Evolutionary conservation across 2,113 vertebrate species (phyloP).

Genomic region (Cryptomyrus ogoouensis): DNA sequence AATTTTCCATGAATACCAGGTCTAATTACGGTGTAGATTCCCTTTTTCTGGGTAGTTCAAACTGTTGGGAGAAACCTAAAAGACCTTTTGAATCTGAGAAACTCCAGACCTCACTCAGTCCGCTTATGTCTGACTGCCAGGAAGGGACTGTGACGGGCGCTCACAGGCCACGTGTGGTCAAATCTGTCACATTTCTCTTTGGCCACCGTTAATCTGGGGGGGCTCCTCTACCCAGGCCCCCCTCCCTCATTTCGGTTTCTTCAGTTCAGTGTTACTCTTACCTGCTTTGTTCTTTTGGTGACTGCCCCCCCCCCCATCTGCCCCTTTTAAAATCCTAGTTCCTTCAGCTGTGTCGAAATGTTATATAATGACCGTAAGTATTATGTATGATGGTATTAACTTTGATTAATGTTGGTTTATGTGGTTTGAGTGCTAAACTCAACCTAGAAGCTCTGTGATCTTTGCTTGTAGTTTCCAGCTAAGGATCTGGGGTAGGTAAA

Average conservation of each 20-base stretch:
- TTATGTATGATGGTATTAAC: not conserved
- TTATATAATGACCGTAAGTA: not conserved
- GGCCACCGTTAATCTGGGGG: not conserved
- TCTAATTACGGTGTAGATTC: not conserved
- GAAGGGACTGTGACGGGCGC: not conserved
- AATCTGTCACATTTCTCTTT: not conserved
- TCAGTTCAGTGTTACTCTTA: not conserved
- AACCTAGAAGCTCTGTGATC: not conserved
- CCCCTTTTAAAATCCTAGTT: not conserved
- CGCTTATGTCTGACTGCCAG: not conserved
- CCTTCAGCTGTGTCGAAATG: not conserved
- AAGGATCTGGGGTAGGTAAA: not conserved
- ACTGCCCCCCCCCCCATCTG: no score
- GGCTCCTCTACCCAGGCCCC: not conserved
- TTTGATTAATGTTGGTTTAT: not conserved
- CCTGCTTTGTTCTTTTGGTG: not conserved
- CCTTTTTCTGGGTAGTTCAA: not conserved
- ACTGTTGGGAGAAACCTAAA: not conserved
- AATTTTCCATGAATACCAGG: not conserved
- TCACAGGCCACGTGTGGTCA: not conserved
- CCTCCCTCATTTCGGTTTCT: not conserved
- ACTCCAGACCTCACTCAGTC: not conserved
- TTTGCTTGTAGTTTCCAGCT: not conserved
- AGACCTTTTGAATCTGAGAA: not conserved
- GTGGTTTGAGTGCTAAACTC: not conserved